A percentile compares a stretch with the other conserved stretches of the same genome.
Conservation (phyloP, 2,888 invertebrate genomes). For the Hirtodrosophila cameraria region DNA sequence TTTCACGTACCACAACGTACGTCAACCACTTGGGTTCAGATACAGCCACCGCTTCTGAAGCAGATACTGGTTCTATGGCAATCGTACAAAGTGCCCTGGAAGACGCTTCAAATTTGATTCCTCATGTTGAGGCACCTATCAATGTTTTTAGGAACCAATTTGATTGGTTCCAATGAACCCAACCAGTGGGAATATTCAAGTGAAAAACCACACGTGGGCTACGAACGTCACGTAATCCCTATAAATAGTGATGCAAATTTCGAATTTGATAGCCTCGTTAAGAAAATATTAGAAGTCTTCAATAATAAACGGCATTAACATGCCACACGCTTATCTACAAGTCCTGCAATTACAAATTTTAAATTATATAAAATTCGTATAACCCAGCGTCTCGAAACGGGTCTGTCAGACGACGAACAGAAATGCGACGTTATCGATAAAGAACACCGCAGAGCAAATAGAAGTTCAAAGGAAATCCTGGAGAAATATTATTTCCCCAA, state of each 20-base stretch:
- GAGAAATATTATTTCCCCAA: constrained; percentile 13
- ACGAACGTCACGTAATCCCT: not conserved
- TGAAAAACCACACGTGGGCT: constrained; percentile 1
- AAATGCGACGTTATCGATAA: constrained; percentile 8
- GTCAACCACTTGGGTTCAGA: too few species aligned
- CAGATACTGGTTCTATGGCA: too few species aligned
- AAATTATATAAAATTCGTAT: constrained; percentile 3
- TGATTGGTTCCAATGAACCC: not conserved
- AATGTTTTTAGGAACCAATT: too few species aligned
- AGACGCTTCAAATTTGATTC: too few species aligned
- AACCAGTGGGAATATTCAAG: not conserved
- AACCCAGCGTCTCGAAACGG: constrained; percentile 6
- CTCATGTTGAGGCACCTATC: constrained; percentile 6
- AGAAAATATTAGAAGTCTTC: not conserved
- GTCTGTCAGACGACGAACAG: not conserved
- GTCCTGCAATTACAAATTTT: constrained; percentile 5
- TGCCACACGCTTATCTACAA: not conserved
- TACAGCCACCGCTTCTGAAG: not conserved
- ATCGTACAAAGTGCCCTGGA: too few species aligned
- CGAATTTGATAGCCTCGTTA: not conserved
- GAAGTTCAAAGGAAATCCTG: too few species aligned
- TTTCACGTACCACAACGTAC: not conserved
- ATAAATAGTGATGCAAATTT: not conserved
- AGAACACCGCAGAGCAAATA: too few species aligned
- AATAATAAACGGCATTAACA: constrained; percentile 6